Base-by-base conservation (phyloP, 2,113 vertebrate species). In the Seriola quinqueradiata region DNA sequence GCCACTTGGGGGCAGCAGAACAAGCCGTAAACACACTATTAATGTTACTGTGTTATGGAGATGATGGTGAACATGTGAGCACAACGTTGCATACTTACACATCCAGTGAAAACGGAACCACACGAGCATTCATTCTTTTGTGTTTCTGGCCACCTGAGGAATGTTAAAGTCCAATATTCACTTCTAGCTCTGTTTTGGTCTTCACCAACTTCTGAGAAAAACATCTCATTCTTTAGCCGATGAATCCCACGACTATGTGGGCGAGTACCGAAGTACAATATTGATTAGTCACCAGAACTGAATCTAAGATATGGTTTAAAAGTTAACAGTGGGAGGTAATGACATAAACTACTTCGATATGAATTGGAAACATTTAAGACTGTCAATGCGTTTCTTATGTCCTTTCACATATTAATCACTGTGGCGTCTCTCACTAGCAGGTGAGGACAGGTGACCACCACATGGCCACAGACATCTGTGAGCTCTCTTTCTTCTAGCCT, bases 391-490 rank as follows among this genome's bases (percentile, higher is more conserved):
- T 42, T 9, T 66, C 55, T 73, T 10, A 50, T 40, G 44, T 66
- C 52, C 5, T 60, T 54, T 34, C 40, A 54, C 16, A 19, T 36
- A 32, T 28, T 36, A 63, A 60, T 54, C 54, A 72, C 54, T 38
- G 7, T 60, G 44, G 3, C 0, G 19, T 68, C 66, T 64, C 25
- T 78, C 34, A 32, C 32, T 72, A 46, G 17, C 77, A 78, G 78
- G 70, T 83, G 80, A 82, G 46, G 40, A 8, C 66, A 75, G 60
- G 59, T 83, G 67, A 44, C 59, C 57, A 48, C 64, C 77, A 81
- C 48, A 77, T 82, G 70, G 72, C 70, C 64, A 66, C 58, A 80
- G 36, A 58, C 52, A 79, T 76, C 19, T 85, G 71, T 58, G 44
- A 75, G 36, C 36, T 32, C 64, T 66, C 57, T 60, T 57, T 80